These are phyloP conservation scores for Noctuana brunneofusca DNA, from an alignment of 2,888 invertebrate species.

Conservation along the genomic window DNA sequence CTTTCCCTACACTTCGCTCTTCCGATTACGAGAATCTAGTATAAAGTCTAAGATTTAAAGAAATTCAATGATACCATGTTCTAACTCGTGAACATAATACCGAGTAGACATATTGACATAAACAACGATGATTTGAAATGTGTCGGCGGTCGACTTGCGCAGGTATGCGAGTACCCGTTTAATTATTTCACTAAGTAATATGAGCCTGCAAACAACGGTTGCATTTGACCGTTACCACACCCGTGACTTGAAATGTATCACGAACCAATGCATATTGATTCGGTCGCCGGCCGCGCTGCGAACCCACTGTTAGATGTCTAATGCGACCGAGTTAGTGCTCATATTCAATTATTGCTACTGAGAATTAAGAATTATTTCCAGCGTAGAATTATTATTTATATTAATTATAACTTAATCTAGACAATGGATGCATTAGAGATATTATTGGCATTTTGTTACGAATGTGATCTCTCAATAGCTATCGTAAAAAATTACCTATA, in stretches of 20 bases:
- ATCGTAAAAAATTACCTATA: not conserved
- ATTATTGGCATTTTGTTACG: not conserved
- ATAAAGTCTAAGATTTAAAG: no score
- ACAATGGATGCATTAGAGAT: not conserved
- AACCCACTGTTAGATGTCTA: not conserved
- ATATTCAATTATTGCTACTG: slow-evolving; percentile 17
- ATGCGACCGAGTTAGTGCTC: slow-evolving; percentile 13
- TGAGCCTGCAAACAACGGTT: slow-evolving; percentile 41
- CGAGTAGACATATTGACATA: not conserved
- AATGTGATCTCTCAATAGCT: not conserved
- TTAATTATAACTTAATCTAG: not conserved
- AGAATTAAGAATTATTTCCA: slow-evolving; percentile 2
- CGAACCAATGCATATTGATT: slow-evolving; percentile 43
- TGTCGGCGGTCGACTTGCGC: slow-evolving; percentile 6
- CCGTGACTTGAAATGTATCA: slow-evolving; percentile 38
- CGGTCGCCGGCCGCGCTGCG: slow-evolving; percentile 11
- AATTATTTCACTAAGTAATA: slow-evolving; percentile 41
- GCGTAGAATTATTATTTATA: not conserved
- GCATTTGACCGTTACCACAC: slow-evolving; percentile 42
- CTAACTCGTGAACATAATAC: no score
- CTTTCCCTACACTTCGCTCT: no score
- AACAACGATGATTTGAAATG: slow-evolving; percentile 4
- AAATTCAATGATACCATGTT: no score
- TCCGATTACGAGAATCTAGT: no score
- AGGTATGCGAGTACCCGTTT: slow-evolving; percentile 29